Conservation (phyloP, 2,888 invertebrate species). For the Tipula vernalis region DNA sequence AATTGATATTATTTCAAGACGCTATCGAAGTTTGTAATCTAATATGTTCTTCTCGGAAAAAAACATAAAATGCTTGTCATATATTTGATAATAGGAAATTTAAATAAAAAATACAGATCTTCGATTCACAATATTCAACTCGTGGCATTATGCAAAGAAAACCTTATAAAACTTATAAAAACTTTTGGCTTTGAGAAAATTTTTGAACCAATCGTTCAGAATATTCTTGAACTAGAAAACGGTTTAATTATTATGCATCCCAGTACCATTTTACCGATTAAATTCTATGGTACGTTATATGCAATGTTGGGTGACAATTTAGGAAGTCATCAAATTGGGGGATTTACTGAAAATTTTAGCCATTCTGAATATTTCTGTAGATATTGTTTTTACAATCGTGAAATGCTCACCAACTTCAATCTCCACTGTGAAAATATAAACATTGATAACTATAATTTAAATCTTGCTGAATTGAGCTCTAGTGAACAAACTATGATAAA, state of each 20-base stretch:
- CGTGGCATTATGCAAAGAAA: background rate
- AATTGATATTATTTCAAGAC: slow-evolving; percentile 5
- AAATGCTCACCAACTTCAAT: background rate
- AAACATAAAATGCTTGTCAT: background rate
- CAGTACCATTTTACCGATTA: background rate
- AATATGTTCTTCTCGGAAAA: background rate
- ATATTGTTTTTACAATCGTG: background rate
- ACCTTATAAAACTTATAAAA: background rate
- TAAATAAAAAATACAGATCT: background rate
- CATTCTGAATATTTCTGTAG: background rate
- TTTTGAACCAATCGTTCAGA: background rate
- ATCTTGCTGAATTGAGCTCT: background rate
- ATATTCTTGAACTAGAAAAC: background rate
- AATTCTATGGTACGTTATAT: background rate
- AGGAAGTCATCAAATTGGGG: background rate
- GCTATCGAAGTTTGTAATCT: background rate
- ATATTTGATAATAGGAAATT: background rate
- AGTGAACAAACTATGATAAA: background rate
- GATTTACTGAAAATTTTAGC: background rate
- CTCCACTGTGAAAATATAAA: background rate
- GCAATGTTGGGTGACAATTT: background rate
- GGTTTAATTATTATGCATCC: background rate
- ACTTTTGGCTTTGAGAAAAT: background rate
- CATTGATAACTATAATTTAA: background rate
- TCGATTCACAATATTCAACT: background rate